phyloP scores from a whole-genome alignment of 2,888 invertebrate species.

The Melanostoma scalare region DNA sequence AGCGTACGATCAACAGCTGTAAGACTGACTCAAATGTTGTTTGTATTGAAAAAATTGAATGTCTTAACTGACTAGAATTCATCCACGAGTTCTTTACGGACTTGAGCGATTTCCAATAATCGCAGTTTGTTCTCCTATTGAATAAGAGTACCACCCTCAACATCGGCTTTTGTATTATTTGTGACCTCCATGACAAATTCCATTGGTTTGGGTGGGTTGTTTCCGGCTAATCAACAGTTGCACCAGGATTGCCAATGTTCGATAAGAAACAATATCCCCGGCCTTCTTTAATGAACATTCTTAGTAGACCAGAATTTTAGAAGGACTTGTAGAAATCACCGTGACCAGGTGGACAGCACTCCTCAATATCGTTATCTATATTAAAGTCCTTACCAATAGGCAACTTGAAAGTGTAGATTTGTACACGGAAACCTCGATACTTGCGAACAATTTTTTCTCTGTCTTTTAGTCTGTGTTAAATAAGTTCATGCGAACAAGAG shows the following conservation, averaged over 20 bases:
- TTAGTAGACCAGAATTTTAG: slow-evolving; percentile 94
- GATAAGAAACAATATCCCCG: slow-evolving; percentile 98
- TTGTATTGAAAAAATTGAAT: slow-evolving; percentile 99
- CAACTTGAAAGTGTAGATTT: slow-evolving; percentile 98
- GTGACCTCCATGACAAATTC: slow-evolving; percentile 99
- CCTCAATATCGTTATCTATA: slow-evolving; percentile 90
- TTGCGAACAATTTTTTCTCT: slow-evolving; percentile 97
- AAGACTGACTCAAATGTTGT: slow-evolving; percentile 98
- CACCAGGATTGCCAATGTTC: slow-evolving; percentile 99
- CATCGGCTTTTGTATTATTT: slow-evolving; percentile 99
- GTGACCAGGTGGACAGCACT: slow-evolving; percentile 99
- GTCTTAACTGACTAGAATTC: slow-evolving; percentile 99
- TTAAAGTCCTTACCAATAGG: slow-evolving; percentile 91
- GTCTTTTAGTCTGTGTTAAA: slow-evolving; percentile 99
- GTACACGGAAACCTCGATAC: slow-evolving; percentile 95
- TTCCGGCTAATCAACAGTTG: slow-evolving; percentile 93
- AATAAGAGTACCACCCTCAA: slow-evolving; percentile 99
- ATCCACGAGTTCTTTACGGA: slow-evolving; percentile 97
- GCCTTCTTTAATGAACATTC: slow-evolving; percentile 92
- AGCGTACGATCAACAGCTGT: slow-evolving; percentile 95
- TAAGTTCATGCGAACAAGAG: slow-evolving; percentile 99
- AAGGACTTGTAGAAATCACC: slow-evolving; percentile 99
- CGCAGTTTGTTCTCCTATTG: slow-evolving; percentile 97
- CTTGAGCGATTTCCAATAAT: slow-evolving; percentile 98
- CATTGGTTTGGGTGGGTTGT: slow-evolving; percentile 83